phyloP scores from a whole-genome alignment of 1,140 invertebrate species.

The Drosophila teissieri region DNA sequence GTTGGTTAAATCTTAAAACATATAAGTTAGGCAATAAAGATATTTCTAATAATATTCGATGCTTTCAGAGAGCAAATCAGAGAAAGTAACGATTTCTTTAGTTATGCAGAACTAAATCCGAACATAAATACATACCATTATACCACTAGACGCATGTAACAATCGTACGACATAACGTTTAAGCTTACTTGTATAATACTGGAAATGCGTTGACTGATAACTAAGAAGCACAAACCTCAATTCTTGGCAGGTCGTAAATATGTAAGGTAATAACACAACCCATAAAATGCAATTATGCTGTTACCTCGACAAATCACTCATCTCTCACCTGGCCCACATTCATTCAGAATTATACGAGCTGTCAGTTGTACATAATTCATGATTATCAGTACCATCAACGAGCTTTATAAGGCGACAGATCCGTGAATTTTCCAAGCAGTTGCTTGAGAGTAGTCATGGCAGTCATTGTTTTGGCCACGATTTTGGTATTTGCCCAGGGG shows the following conservation, averaged over 20 bases:
- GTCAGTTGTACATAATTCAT: constrained; percentile 12
- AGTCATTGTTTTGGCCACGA: neutral
- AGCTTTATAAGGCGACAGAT: constrained; percentile 11
- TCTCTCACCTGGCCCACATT: neutral
- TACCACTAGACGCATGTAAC: no score
- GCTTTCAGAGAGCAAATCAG: no score
- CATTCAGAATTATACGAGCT: neutral
- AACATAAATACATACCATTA: no score
- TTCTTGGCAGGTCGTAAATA: neutral
- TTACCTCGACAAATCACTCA: neutral
- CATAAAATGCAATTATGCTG: neutral
- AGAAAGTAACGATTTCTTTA: no score
- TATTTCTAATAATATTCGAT: no score
- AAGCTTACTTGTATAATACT: neutral
- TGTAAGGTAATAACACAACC: neutral
- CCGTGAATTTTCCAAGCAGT: neutral
- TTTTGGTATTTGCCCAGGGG: neutral
- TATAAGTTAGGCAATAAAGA: no score
- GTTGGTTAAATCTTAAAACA: no score
- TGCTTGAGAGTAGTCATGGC: constrained; percentile 3
- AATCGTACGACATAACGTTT: neutral
- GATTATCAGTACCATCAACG: neutral
- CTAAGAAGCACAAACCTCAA: no score
- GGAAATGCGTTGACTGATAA: neutral
- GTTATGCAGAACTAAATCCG: no score